Evolutionary conservation across 2,888 invertebrate species (phyloP).

Genomic region (Apodemia hepburni): DNA sequence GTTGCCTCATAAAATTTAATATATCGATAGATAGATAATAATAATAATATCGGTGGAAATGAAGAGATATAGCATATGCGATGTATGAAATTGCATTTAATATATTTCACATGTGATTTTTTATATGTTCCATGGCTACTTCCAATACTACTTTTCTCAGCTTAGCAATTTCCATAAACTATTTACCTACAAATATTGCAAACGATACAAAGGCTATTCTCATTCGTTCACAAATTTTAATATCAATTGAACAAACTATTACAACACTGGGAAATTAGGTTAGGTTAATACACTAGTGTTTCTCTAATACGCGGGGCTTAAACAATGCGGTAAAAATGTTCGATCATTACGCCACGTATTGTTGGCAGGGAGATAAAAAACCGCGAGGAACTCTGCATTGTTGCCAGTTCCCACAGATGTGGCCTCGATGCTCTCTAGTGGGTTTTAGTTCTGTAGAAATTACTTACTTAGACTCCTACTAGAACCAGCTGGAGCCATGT

Average conservation of each 20-base stretch:
- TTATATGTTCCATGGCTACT: too few relatives aligned
- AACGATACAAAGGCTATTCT: neutral
- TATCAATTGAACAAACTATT: conserved; percentile 14
- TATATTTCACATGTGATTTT: too few relatives aligned
- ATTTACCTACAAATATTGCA: neutral
- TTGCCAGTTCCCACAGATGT: conserved; percentile 9
- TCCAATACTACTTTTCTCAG: too few relatives aligned
- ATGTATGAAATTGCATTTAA: too few relatives aligned
- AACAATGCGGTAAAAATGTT: conserved; percentile 11
- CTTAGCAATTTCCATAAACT: neutral
- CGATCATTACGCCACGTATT: conserved; percentile 11
- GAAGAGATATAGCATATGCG: too few relatives aligned
- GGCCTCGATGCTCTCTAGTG: conserved; percentile 5
- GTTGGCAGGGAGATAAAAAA: neutral
- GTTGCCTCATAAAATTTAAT: too few relatives aligned
- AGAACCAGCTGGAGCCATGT: neutral
- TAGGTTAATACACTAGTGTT: conserved; percentile 12
- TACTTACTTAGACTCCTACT: neutral
- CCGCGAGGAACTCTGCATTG: conserved; percentile 9
- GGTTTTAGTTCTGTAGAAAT: neutral
- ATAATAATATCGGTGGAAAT: too few relatives aligned
- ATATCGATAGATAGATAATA: too few relatives aligned
- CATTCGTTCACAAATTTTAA: conserved; percentile 1
- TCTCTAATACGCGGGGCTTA: neutral
- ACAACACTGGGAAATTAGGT: conserved; percentile 7